A percentile compares a stretch with the other conserved stretches of the same genome.
Conservation (phyloP, 2,797 vertebrate genomes). For the Sciurus carolinensis region DNA sequence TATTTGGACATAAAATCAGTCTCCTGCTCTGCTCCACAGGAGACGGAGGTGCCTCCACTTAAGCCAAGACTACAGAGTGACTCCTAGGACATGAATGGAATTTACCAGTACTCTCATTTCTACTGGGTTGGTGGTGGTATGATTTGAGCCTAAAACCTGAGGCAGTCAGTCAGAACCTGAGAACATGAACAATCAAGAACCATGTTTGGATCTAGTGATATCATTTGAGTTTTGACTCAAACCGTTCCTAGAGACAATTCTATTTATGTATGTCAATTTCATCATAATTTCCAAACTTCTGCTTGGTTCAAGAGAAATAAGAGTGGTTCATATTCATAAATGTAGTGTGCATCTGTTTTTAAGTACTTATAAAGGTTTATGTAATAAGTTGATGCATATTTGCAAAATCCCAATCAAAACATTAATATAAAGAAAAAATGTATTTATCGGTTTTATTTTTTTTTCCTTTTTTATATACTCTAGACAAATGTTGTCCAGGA, state of each 20-base stretch:
- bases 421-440: constrained; percentile 44
- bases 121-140: not conserved
- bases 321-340: not conserved
- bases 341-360: not conserved
- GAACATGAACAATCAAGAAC: not conserved
- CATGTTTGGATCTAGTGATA: not conserved
- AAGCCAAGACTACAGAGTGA: not conserved
- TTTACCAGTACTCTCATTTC: not conserved
- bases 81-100: not conserved
- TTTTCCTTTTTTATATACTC: not conserved
- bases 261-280: not conserved
- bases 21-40: not conserved
- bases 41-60: not conserved
- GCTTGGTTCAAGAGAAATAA: not conserved
- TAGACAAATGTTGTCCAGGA: not conserved
- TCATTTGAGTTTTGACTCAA: not conserved
- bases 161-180: not conserved
- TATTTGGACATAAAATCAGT: not conserved
- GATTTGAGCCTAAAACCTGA: not conserved
- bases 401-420: not conserved
- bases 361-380: not conserved
- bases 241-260: not conserved
- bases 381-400: not conserved
- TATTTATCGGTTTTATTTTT: not conserved
- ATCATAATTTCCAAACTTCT: not conserved